Conservation (phyloP, 2,797 vertebrate genomes). For the Acestrorhynchus altus region DNA sequence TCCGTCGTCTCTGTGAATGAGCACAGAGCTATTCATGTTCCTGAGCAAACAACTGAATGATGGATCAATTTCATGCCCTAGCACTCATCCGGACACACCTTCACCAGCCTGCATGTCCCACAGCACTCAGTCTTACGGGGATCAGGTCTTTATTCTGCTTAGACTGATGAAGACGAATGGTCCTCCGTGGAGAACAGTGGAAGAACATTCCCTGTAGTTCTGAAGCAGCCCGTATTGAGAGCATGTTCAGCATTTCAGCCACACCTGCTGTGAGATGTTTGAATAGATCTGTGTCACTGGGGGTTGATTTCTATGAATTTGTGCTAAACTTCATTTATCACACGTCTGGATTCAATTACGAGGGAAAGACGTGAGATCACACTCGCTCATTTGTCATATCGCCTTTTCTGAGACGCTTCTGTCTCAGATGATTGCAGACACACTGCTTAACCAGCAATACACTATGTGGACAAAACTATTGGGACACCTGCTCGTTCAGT, state of each 20-base stretch:
- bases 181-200: not conserved
- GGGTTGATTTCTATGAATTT: not conserved
- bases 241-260: constrained; percentile 5
- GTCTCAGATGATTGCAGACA: not conserved
- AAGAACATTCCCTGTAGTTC: not conserved
- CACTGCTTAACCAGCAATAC: no score
- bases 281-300: not conserved
- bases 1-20: not conserved
- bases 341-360: constrained; percentile 6
- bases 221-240: not conserved
- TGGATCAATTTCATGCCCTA: not conserved
- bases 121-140: not conserved
- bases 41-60: not conserved
- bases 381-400: constrained; percentile 7
- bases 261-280: not conserved
- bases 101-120: not conserved
- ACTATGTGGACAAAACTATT: no score
- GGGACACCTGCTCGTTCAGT: no score
- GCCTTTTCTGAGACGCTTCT: not conserved
- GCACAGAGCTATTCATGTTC: not conserved
- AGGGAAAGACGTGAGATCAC: constrained; percentile 19
- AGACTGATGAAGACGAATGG: not conserved
- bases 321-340: not conserved
- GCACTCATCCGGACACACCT: not conserved
- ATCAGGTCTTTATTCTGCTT: not conserved